Base-by-base conservation (phyloP, 1,140 invertebrate genomes). In the Drosophila baimaii region DNA sequence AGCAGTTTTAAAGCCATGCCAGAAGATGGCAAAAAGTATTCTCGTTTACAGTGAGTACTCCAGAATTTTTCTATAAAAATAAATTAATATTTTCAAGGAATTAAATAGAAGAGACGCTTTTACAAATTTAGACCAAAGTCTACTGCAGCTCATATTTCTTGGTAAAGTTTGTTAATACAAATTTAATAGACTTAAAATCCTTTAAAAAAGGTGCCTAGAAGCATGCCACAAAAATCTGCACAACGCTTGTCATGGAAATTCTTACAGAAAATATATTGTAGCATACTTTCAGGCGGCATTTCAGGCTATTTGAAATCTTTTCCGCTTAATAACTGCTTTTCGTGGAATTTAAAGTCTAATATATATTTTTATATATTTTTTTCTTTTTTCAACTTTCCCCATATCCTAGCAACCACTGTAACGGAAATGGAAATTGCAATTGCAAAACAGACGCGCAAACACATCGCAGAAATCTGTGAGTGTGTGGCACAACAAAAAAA, bases 391-490 rank as follows among this genome's bases (percentile, higher is more conserved):
- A 15, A 43, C 0, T n/a, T 44, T 69, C 35, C 3, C 13, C 12
- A 51, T 41, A 65, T 39, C 65, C 25, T 9, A 21, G 46, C 61
- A 69, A 66, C 65, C 65, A 66, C 65, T 15, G 44, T 63, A 79
- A 77, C 84, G 85, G 80, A 89, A 84, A 89, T 84, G 84, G 56
- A 81, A 81, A 81, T 90, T 90, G 73, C 85, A 80, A 75, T 77
- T 86, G 52, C 68, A 79, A 76, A 77, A 73, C 79, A 88, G 62
- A 65, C 75, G 77, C 65, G 79, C 41, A 69, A 69, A 74, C 35
- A 71, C 74, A 51, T 70, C 39, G 47, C 15, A 70, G 51, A 56
- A 47, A 58, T 69, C 31, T 2, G 51, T 49, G 49, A n/a, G n/a
- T 35, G 29, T 47, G 21, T 25, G 44, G n/a, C 25, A 17, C 3